Percentiles rank a stretch among this genome's conserved stretches.
These are phyloP conservation scores for Capricornis sumatraensis DNA, from an alignment of 2,113 vertebrate species.

Conservation along the genomic window DNA sequence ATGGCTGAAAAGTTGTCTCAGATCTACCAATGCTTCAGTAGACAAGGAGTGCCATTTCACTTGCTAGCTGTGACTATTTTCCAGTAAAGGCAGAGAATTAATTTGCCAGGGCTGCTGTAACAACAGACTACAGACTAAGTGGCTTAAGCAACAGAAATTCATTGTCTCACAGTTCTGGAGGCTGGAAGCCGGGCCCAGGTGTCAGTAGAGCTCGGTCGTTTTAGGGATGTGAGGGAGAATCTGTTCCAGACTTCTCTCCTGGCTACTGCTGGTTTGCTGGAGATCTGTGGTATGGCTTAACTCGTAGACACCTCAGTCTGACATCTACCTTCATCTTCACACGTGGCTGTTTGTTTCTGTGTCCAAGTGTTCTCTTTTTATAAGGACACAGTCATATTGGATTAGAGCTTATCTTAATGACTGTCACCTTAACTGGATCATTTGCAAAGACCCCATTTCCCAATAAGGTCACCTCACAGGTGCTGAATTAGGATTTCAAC, in stretches of 20 bases:
- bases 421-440: background rate
- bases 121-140: background rate
- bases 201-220: rapidly evolving
- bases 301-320: background rate
- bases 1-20: background rate
- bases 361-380: background rate
- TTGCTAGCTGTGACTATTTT: too few species aligned
- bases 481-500: background rate
- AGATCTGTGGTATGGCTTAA: rapidly evolving
- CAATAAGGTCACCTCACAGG: background rate
- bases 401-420: background rate
- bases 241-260: background rate
- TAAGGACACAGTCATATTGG: background rate
- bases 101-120: background rate
- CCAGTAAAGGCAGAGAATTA: background rate
- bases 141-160: background rate
- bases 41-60: background rate
- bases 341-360: background rate
- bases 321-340: background rate
- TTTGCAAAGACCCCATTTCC: background rate
- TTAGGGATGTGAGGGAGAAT: background rate
- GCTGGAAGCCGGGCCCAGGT: background rate
- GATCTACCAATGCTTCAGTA: too few species aligned
- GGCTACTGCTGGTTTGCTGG: background rate
- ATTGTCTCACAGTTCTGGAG: background rate